Percentiles rank a stretch among this genome's conserved stretches.
Evolutionary conservation across 2,797 vertebrate species (phyloP).

Genomic region (Zalophus californianus): DNA sequence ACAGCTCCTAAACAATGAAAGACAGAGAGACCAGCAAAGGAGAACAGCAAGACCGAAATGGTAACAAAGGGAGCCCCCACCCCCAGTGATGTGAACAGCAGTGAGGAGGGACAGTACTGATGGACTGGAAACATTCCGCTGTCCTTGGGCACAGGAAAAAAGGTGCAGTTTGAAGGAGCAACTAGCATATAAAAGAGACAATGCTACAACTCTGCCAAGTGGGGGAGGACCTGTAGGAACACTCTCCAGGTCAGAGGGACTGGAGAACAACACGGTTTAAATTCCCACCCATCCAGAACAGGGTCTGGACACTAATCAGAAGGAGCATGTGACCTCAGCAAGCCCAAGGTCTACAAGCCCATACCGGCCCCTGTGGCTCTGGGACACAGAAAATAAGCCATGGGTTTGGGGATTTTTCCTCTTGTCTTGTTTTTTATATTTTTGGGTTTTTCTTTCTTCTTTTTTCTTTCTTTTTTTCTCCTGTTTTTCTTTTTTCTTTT

Average conservation of each 20-base stretch:
- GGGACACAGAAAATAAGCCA: not conserved
- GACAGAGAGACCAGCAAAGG: not conserved
- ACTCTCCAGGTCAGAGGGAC: not conserved
- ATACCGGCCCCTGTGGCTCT: not conserved
- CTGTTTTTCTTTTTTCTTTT: not conserved
- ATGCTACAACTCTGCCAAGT: not conserved
- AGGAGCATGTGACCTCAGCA: not conserved
- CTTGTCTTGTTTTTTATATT: not conserved
- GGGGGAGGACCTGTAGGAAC: not conserved
- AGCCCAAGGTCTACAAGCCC: not conserved
- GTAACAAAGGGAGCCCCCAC: not conserved
- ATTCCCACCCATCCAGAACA: not conserved
- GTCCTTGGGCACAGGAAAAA: not conserved
- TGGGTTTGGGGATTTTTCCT: not conserved
- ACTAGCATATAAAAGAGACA: not conserved
- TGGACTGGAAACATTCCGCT: not conserved
- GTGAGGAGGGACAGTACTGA: not conserved
- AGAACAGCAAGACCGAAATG: not conserved
- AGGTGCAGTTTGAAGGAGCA: not conserved
- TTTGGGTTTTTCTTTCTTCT: not conserved
- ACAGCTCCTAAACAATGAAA: not conserved
- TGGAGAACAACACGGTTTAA: not conserved
- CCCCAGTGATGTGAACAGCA: not conserved
- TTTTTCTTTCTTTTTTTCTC: not conserved
- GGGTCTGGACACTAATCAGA: not conserved